Base-by-base conservation (phyloP, 2,888 invertebrate species). In the Orchesella flavescens region DNA sequence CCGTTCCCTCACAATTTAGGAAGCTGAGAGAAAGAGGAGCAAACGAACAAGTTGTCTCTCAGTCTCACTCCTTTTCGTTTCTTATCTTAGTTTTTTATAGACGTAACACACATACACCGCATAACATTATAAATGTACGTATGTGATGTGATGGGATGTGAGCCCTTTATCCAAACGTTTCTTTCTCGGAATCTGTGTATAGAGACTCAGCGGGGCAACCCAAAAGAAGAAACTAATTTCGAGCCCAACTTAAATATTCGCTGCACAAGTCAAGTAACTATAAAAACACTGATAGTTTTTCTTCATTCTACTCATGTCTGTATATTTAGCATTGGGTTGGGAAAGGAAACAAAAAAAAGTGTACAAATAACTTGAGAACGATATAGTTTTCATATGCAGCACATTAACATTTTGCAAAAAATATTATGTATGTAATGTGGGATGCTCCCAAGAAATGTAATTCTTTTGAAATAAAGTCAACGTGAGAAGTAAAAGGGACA, bases 1-100 rank as follows among this genome's bases (percentile, higher is more conserved):
- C 43, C 59, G 66, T 59, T n/a, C 65, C 55, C 57, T 77, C 68
- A 77, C 57, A 68, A 73, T 68, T 77, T 77, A 68, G 57, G 74
- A 63, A 74, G 49, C 53, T 53, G 43, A 77, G 34, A 34, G 34
- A 34, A 34, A 34, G 34, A 53, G 10, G 53, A 53, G 17, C 4
- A 17, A 59, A 59, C 59, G 19, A 53, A 59, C 59, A 59, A 59
- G 19, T 12, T 59, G 59, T 19, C 17, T 53, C n/a, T 59, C 59
- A 12, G 59, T 19, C 17, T 53, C n/a, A 12, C 59, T 19, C 53
- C 53, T 53, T 17, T 53, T 53, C 17, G 9, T 15, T 17, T 53
- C 49, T 17, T 53, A 53, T 53, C 17, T 15, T 53, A 17, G 4
- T n/a, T 53, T 53, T 17, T 5, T 15, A 15, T n/a, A 53, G 17